phyloP scores from a whole-genome alignment of 2,888 invertebrate species.

The Tiphia femorata region DNA sequence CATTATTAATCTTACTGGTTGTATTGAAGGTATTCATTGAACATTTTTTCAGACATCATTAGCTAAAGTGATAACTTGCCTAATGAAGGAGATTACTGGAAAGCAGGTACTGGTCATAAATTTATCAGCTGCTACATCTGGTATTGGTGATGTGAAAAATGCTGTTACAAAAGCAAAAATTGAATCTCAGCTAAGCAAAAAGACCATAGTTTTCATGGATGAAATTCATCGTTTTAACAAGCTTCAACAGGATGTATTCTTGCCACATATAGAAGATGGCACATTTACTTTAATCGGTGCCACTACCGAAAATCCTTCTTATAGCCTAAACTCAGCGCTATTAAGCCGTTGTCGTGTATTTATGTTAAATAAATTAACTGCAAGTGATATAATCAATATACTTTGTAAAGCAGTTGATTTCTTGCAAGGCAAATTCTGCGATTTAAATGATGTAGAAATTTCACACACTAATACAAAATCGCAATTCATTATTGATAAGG shows the following conservation, averaged over 20 bases:
- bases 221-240: slow-evolving; percentile 89
- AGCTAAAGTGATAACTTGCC: slow-evolving; percentile 77
- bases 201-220: slow-evolving; percentile 84
- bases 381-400: slow-evolving; percentile 73
- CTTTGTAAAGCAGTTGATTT: slow-evolving; percentile 72
- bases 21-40: not conserved
- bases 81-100: slow-evolving; percentile 72
- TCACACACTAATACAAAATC: not conserved
- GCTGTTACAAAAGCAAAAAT: slow-evolving; percentile 78
- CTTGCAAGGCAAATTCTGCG: slow-evolving; percentile 51
- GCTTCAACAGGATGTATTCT: slow-evolving; percentile 83
- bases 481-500: slow-evolving; percentile 33
- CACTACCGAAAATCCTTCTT: slow-evolving; percentile 88
- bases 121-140: slow-evolving; percentile 80
- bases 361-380: slow-evolving; percentile 76
- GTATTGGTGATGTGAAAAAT: slow-evolving; percentile 82
- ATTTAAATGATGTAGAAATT: not conserved
- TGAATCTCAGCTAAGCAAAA: slow-evolving; percentile 75
- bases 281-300: slow-evolving; percentile 83
- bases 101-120: slow-evolving; percentile 75
- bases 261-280: slow-evolving; percentile 84
- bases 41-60: slow-evolving; percentile 76
- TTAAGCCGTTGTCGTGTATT: slow-evolving; percentile 84
- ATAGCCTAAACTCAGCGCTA: slow-evolving; percentile 83
- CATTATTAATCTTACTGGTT: not conserved